Conservation (phyloP, 2,797 vertebrate genomes). For the Pipistrellus pipistrellus region DNA sequence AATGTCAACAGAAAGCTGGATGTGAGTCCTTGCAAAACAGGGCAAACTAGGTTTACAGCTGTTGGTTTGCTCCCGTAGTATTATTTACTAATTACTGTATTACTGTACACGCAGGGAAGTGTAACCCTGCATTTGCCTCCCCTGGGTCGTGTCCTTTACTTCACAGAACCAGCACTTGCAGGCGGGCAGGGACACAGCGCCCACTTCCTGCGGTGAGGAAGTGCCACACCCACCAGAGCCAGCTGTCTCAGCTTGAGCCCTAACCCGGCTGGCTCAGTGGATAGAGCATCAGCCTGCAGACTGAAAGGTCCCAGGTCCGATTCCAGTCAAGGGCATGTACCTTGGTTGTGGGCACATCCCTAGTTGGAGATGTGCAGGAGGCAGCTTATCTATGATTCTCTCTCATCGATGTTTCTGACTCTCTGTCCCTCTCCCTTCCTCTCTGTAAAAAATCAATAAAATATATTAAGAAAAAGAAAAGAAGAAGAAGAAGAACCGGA, state of each 20-base stretch:
- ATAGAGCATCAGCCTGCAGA: too few species aligned
- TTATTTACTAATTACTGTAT: not conserved
- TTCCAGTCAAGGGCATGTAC: too few species aligned
- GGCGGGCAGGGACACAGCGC: slow-evolving; percentile 93
- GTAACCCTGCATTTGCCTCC: not conserved
- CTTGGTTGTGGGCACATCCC: too few species aligned
- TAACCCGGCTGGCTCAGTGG: too few species aligned
- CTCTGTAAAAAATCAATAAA: too few species aligned
- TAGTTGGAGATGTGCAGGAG: too few species aligned
- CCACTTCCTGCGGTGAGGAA: slow-evolving; percentile 95
- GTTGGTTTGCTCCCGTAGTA: not conserved
- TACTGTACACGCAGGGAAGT: not conserved
- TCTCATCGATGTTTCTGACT: too few species aligned
- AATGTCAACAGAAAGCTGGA: slow-evolving; percentile 96
- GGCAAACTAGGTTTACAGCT: not conserved
- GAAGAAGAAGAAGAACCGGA: too few species aligned
- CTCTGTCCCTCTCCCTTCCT: too few species aligned
- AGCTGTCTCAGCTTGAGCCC: slow-evolving; percentile 91
- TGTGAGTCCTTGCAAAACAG: slow-evolving; percentile 89
- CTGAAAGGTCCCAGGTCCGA: too few species aligned
- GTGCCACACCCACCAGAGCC: slow-evolving; percentile 92
- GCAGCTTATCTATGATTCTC: too few species aligned
- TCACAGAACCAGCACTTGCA: slow-evolving; percentile 94
- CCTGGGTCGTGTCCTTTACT: slow-evolving; percentile 93
- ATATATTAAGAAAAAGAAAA: too few species aligned